Percentiles rank a stretch among this genome's conserved stretches.
phyloP scores from a whole-genome alignment of 30 jellyfish, hydroid and myxozoan genomes.

The Rhopilema esculentum region DNA sequence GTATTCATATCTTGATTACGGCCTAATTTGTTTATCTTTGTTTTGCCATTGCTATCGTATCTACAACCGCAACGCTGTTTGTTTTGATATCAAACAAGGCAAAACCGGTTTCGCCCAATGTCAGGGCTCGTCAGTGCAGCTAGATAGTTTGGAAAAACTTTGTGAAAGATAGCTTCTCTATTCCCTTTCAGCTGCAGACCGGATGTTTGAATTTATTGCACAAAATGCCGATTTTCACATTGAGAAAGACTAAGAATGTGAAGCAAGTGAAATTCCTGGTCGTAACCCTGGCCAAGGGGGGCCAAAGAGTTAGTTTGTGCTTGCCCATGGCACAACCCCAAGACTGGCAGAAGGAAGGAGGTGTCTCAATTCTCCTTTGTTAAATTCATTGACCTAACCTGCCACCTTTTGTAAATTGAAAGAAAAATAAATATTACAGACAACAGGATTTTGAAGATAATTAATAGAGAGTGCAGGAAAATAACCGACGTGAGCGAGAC shows the following conservation, averaged over 20 bases:
- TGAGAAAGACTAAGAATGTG: neutral
- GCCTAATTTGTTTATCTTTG: too few species aligned
- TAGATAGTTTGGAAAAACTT: neutral
- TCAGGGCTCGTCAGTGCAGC: too few species aligned
- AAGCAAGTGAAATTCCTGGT: neutral
- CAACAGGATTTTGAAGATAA: neutral
- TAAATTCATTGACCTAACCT: slow-evolving; percentile 7
- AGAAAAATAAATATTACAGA: neutral
- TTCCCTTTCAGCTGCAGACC: neutral
- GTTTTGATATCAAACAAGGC: too few species aligned
- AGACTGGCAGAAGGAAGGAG: slow-evolving; percentile 10
- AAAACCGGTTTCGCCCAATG: too few species aligned
- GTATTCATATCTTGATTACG: too few species aligned
- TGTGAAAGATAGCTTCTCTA: too few species aligned
- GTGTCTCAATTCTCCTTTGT: neutral
- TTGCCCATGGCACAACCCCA: slow-evolving; percentile 15
- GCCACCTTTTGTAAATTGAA: neutral
- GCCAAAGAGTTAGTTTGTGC: slow-evolving; percentile 9
- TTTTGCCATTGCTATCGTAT: too few species aligned
- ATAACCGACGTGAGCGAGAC: too few species aligned
- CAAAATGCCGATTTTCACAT: neutral
- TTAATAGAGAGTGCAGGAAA: too few species aligned
- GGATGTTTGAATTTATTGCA: neutral
- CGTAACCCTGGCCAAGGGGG: slow-evolving; percentile 20
- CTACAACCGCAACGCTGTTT: too few species aligned